Conservation (phyloP, 2,888 invertebrate species). For the Ligdia adustata region DNA sequence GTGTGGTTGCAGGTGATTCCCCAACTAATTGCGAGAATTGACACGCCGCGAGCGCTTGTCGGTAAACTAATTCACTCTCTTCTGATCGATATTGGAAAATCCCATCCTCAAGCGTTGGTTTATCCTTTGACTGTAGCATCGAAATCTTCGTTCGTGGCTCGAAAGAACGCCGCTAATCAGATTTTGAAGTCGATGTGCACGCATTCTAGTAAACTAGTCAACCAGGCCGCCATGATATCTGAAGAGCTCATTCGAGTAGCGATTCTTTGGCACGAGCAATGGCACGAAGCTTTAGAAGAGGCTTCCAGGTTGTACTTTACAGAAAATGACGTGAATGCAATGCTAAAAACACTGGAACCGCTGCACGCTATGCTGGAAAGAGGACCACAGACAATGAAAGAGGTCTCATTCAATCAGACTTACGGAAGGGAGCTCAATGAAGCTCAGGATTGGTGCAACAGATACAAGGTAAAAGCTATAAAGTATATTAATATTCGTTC, state of each 20-base stretch:
- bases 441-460: conserved; percentile 97
- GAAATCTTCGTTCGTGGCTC: conserved; percentile 93
- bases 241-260: conserved; percentile 99
- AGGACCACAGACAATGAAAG: conserved; percentile 97
- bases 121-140: conserved; percentile 99
- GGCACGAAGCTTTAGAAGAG: conserved; percentile 99
- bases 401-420: conserved; percentile 98
- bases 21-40: conserved; percentile 98
- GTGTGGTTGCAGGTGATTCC: conserved; percentile 99
- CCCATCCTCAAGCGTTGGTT: conserved; percentile 98
- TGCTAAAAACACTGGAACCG: conserved; percentile 98
- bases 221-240: conserved; percentile 97
- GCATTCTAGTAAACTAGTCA: conserved; percentile 95
- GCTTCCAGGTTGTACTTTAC: conserved; percentile 97
- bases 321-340: conserved; percentile 97
- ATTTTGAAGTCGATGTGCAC: conserved; percentile 98
- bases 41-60: conserved; percentile 94
- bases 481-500: no score
- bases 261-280: conserved; percentile 99
- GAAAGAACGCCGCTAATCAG: conserved; percentile 96
- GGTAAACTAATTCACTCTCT: conserved; percentile 96
- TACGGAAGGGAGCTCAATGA: conserved; percentile 97
- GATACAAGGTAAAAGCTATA: conserved; percentile 87
- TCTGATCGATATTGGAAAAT: conserved; percentile 98
- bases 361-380: conserved; percentile 96